Evolutionary conservation across 1,140 invertebrate species (phyloP).

Genomic region (Bombus breviceps): DNA sequence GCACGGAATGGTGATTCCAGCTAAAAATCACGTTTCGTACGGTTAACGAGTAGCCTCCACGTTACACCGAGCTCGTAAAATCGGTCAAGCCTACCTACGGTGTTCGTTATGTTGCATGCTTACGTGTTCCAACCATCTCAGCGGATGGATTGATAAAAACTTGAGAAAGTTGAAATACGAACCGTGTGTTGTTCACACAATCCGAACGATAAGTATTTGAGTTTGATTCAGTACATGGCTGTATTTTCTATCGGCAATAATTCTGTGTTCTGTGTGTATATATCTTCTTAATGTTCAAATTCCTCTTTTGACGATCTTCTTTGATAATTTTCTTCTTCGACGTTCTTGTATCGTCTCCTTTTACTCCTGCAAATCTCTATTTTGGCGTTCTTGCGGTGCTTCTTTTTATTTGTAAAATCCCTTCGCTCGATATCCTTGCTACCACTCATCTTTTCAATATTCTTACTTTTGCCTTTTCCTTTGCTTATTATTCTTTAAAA

Average conservation of each 20-base stretch:
- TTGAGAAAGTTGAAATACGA: background rate
- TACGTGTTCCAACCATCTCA: background rate
- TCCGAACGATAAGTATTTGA: background rate
- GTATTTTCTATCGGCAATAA: no score
- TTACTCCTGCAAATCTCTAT: background rate
- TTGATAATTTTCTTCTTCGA: background rate
- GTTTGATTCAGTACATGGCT: background rate
- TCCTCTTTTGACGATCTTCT: background rate
- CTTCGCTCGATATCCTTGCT: background rate
- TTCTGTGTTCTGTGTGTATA: no score
- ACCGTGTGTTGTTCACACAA: background rate
- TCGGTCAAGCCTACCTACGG: background rate
- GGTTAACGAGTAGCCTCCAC: conserved; percentile 1
- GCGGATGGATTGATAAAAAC: background rate
- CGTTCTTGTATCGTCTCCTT: background rate
- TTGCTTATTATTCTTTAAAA: background rate
- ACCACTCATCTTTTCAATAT: background rate
- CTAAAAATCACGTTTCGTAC: conserved; percentile 7
- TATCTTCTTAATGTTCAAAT: no score
- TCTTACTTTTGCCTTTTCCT: no score
- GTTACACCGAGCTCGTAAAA: background rate
- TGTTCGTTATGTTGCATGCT: background rate
- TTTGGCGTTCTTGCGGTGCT: background rate
- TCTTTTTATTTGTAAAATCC: background rate
- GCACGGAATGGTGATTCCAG: background rate